Percentiles rank a stretch among this genome's conserved stretches.
These are phyloP conservation scores for Caenorhabditis latens DNA, from an alignment of 1,140 invertebrate genomes.

Conservation along the genomic window DNA sequence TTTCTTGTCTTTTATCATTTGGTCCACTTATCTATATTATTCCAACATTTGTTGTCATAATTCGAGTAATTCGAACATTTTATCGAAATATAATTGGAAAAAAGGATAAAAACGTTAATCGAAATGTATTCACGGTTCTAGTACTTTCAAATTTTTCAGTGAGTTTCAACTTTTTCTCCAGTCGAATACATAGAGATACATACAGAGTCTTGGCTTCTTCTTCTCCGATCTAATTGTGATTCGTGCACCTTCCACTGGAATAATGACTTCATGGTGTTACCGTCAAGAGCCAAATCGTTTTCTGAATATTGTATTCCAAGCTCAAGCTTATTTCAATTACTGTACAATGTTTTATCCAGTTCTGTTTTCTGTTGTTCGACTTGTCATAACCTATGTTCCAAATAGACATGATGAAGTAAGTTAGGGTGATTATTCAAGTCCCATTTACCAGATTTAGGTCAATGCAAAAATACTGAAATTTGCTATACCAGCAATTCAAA, in stretches of 20 bases:
- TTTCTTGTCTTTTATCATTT: not conserved
- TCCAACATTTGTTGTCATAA: not conserved
- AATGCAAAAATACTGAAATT: not conserved
- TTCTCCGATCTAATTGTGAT: not conserved
- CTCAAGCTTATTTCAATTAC: conserved; percentile 3
- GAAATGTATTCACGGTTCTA: not conserved
- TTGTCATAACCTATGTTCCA: conserved; percentile 1
- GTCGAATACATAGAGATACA: not conserved
- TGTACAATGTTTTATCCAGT: conserved; percentile 16
- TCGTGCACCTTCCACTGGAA: not conserved
- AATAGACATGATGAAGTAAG: conserved; percentile 16
- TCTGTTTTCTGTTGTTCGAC: not conserved
- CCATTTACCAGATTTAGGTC: not conserved
- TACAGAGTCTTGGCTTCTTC: conserved; percentile 8
- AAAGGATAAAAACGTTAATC: not conserved
- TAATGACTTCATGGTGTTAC: conserved; percentile 16
- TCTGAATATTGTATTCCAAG: not conserved
- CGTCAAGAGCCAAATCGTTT: not conserved
- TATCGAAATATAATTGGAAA: not conserved
- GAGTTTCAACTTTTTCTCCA: not conserved
- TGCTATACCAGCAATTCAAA: not conserved
- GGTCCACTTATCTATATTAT: not conserved
- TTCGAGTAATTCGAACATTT: not conserved
- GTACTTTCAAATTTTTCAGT: not conserved
- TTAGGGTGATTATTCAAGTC: not conserved